A percentile compares a stretch with the other conserved stretches of the same genome.
Evolutionary conservation across 2,113 vertebrate genomes (phyloP).

Genomic region (Talpa occidentalis): DNA sequence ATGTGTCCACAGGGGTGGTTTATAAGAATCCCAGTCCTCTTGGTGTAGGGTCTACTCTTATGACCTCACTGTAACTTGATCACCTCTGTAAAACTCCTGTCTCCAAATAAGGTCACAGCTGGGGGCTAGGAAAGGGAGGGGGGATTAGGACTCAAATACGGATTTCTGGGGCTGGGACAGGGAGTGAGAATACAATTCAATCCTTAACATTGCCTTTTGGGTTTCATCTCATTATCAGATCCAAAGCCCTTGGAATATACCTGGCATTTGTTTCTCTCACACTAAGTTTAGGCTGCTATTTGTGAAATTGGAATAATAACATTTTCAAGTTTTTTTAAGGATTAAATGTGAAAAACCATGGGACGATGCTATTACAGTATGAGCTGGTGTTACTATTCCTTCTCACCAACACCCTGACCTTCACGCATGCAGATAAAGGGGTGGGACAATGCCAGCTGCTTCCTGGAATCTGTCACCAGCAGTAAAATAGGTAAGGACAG

Average conservation of each 20-base stretch:
- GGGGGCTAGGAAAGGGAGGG: too few relatives aligned
- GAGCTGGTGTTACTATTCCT: background rate
- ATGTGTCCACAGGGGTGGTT: background rate
- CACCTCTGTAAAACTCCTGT: background rate
- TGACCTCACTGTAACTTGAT: background rate
- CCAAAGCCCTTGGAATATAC: background rate
- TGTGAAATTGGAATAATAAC: background rate
- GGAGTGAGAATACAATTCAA: background rate
- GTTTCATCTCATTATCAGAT: slow-evolving; percentile 7
- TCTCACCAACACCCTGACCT: background rate
- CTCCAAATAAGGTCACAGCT: background rate
- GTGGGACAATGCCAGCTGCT: background rate
- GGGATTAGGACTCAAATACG: background rate
- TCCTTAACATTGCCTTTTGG: background rate
- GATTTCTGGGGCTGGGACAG: background rate
- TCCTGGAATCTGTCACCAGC: background rate
- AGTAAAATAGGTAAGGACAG: background rate
- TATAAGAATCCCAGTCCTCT: background rate
- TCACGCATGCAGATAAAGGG: background rate
- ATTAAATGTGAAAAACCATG: background rate
- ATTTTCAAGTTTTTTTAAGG: background rate
- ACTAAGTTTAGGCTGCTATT: background rate
- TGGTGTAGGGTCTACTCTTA: background rate
- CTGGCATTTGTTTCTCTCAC: background rate
- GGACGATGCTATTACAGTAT: background rate